Evolutionary conservation across 2,797 vertebrate genomes (phyloP).

Genomic region (Tamandua tetradactyla): DNA sequence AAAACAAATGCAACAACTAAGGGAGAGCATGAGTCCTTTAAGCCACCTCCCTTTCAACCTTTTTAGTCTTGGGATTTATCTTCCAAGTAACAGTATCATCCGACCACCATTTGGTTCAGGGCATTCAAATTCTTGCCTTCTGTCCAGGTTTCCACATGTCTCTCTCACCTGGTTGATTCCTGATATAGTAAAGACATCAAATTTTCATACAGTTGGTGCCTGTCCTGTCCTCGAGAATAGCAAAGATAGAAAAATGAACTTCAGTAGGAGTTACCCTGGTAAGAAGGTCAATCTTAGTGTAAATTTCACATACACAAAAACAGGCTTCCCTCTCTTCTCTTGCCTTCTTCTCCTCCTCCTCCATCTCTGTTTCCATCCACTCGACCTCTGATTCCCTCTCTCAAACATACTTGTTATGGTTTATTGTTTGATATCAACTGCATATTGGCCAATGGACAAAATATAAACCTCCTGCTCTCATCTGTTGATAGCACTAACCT

Average conservation of each 20-base stretch:
- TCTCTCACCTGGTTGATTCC: not conserved
- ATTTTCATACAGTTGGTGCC: not conserved
- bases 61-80: conserved; percentile 30
- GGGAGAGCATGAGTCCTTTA: not conserved
- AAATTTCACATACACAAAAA: conserved; percentile 3
- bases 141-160: not conserved
- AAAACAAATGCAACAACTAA: conserved; percentile 30
- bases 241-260: conserved; percentile 8
- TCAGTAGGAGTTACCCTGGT: not conserved
- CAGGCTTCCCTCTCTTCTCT: not conserved
- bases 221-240: not conserved
- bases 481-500: conserved; percentile 2
- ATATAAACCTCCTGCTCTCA: not conserved
- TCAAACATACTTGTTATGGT: conserved; percentile 19
- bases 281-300: not conserved
- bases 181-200: conserved; percentile 4
- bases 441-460: conserved; percentile 36
- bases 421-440: conserved; percentile 21
- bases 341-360: not conserved
- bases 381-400: not conserved
- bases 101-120: not conserved
- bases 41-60: not conserved
- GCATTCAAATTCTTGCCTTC: conserved; percentile 6
- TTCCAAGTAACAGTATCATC: not conserved
- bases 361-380: not conserved